A percentile compares a stretch with the other conserved stretches of the same genome.
Evolutionary conservation across 2,797 vertebrate species (phyloP).

Genomic region (Acanthurus lineatus): DNA sequence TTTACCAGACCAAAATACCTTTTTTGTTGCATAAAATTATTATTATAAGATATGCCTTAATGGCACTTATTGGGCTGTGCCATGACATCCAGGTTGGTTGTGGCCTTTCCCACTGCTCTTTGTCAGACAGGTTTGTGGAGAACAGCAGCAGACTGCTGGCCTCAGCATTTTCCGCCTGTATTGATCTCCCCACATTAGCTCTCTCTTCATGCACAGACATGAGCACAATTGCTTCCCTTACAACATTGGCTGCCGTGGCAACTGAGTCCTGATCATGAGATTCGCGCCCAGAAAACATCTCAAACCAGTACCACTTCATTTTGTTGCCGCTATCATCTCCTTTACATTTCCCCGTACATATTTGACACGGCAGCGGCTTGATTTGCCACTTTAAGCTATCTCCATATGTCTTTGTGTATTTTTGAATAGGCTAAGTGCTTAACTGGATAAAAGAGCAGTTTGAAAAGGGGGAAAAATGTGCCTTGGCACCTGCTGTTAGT

Average conservation of each 20-base stretch:
- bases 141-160: conserved; percentile 83
- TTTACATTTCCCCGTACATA: conserved; percentile 64
- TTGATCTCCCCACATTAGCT: conserved; percentile 86
- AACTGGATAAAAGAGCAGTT: conserved; percentile 84
- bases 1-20: neutral
- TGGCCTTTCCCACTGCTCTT: conserved; percentile 72
- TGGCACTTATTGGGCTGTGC: conserved; percentile 38
- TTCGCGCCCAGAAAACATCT: conserved; percentile 69
- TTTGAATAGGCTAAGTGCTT: conserved; percentile 83
- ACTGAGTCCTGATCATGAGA: conserved; percentile 79
- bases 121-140: conserved; percentile 84
- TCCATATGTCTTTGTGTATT: conserved; percentile 81
- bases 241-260: conserved; percentile 83
- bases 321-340: conserved; percentile 50
- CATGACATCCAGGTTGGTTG: conserved; percentile 70
- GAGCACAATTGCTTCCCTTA: conserved; percentile 84
- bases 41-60: conserved; percentile 36
- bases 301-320: conserved; percentile 66
- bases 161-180: conserved; percentile 87
- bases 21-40: neutral
- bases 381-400: conserved; percentile 77
- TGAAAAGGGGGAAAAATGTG: conserved; percentile 69
- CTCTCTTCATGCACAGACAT: conserved; percentile 84
- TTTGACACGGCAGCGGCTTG: conserved; percentile 69
- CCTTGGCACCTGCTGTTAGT: conserved; percentile 81